These are phyloP conservation scores for Ennomos erosarius DNA, from an alignment of 2,888 invertebrate species.

Conservation along the genomic window DNA sequence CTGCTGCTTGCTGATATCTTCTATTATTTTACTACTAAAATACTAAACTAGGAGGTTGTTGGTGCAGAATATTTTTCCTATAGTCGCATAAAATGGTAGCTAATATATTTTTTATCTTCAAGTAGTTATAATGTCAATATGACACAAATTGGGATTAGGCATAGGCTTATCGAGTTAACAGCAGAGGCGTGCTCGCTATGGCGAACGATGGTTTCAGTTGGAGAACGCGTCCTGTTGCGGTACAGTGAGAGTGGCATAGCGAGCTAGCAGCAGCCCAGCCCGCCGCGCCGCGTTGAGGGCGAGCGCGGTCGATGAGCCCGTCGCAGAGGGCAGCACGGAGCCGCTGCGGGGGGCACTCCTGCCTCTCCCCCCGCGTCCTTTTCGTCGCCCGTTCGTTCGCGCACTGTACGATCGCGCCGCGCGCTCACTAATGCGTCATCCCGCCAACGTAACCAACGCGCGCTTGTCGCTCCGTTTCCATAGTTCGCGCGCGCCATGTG, in stretches of 20 bases:
- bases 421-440: constrained; percentile 85
- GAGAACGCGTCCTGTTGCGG: constrained; percentile 65
- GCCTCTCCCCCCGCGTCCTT: constrained; percentile 58
- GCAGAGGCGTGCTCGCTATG: constrained; percentile 27
- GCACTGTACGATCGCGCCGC: constrained; percentile 77
- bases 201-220: constrained; percentile 47
- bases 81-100: too few relatives aligned
- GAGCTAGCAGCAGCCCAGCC: constrained; percentile 13
- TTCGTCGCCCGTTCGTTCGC: constrained; percentile 68
- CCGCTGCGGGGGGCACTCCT: constrained; percentile 62
- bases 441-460: constrained; percentile 73
- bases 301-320: constrained; percentile 84
- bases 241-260: constrained; percentile 65
- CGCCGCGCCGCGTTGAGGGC: constrained; percentile 67
- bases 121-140: too few relatives aligned
- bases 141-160: background rate
- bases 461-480: constrained; percentile 53
- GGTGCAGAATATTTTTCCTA: too few relatives aligned
- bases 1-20: too few relatives aligned
- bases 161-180: background rate
- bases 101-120: too few relatives aligned
- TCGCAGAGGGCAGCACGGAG: constrained; percentile 80
- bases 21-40: too few relatives aligned
- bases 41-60: too few relatives aligned
- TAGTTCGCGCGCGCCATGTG: constrained; percentile 80